These are phyloP conservation scores for Micrastur ruficollis DNA, from an alignment of 2,797 vertebrate genomes.

Conservation along the genomic window DNA sequence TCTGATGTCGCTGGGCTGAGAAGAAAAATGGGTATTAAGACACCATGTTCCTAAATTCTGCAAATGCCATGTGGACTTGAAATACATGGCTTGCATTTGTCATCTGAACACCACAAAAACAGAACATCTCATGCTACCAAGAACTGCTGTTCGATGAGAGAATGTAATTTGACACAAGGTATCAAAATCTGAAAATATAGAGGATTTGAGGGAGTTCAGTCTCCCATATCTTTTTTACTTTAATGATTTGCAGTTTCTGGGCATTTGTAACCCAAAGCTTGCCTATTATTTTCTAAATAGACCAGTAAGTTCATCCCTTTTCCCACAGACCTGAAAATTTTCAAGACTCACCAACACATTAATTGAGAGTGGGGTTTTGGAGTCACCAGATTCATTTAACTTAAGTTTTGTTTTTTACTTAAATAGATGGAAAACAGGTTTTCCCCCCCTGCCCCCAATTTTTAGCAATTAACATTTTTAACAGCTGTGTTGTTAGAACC, in stretches of 20 bases:
- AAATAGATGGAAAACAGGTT: background rate
- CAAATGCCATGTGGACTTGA: background rate
- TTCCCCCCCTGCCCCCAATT: background rate
- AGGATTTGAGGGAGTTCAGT: background rate
- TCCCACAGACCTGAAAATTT: background rate
- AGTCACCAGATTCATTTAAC: background rate
- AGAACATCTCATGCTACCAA: background rate
- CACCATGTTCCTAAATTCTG: background rate
- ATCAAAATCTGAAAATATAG: background rate
- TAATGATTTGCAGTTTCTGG: background rate
- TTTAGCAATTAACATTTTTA: background rate
- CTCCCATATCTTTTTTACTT: background rate
- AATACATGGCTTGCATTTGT: constrained; percentile 18
- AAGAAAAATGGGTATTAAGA: constrained; percentile 23
- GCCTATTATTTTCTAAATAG: background rate
- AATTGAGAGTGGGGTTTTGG: background rate
- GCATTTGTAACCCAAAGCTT: background rate
- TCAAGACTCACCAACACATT: background rate
- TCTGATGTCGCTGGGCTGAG: constrained; percentile 15
- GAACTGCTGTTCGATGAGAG: background rate
- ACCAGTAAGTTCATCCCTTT: background rate
- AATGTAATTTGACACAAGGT: background rate
- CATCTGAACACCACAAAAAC: background rate
- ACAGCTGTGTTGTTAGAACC: background rate
- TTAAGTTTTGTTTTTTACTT: background rate